Evolutionary conservation across 1,140 invertebrate genomes (phyloP), one percentile per base, ranked within the genome.

Genomic region (Cydia fagiglandana): DNA sequence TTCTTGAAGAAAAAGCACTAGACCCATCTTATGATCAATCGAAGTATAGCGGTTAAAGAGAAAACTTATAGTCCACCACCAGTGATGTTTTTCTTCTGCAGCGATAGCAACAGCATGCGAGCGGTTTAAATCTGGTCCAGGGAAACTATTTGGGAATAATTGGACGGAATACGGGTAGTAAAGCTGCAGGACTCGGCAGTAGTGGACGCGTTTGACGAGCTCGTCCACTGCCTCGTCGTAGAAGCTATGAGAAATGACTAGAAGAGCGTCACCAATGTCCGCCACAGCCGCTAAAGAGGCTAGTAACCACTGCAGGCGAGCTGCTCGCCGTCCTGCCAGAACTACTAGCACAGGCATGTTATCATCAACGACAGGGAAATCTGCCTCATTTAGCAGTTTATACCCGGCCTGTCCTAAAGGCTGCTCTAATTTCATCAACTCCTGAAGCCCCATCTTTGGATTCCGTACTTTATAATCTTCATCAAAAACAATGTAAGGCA

Each of bases 41-140:
- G 3, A 20, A 15, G 4, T 7, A 24, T 61, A 47, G 15, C 95
- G 93, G 82, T 96, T 95, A 87, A 97, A 97, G 0, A 97, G 95
- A 7, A 95, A 91, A 87, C 97, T 97, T 0, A 96, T 95, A 91
- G 99, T 99, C 98, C 98, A 99, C 96, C 98, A 99, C 98, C 98
- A 99, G 86, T 99, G 98, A 89, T 99, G 98, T 91, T 99, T 99
- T 0, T 98, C 98, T 93, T 99, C 98, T 0, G 83, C 98, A 97
- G 84, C 96, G 97, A 98, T 97, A 88, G 99, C 98, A 74, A 98
- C 94, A 87, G 98, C 98, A 87, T 99, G 97, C 0, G 98, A 98
- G 93, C 98, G 98, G 91, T 96, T 97, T 80, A 96, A 96, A 41
- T 97, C 96, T 89, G 98, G 96, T 78, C 98, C 98, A 15, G 98